Evolutionary conservation across 1,140 invertebrate species (phyloP), one percentile per base, ranked within the genome.

Genomic region (Limonius californicus): DNA sequence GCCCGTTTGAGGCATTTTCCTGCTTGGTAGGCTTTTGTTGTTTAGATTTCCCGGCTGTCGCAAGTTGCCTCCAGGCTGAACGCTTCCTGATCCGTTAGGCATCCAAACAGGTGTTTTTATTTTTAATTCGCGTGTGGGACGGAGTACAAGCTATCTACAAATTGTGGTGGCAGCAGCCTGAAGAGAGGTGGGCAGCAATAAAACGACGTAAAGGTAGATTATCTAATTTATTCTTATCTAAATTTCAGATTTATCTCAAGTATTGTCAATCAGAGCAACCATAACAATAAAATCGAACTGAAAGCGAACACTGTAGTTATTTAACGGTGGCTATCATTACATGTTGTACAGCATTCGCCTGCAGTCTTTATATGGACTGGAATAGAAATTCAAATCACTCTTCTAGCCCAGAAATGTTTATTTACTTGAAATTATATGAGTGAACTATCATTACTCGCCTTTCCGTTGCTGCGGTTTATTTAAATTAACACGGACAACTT

Each of bases 401-500:
- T 32, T 55, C 20, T 55, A 59, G 61, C 58, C 58, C 54, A 59
- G 61, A 68, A 50, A 50, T 50, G 64, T 68, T 63, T 68, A 68
- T 68, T 68, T 68, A 66, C 61, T 66, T 27, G 61, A 68, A 66
- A 66, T 66, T 66, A 66, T 68, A 66, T 61, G 61, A 68, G 65
- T 68, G 59, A 66, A 68, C 64, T 63, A 63, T 65, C 64, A 62
- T 65, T 65, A 65, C 50, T 65, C 61, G 64, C 64, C 64, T 63
- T 63, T 66, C 60, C 35, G 61, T 57, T 54, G 42, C 39, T 63
- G 54, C 57, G 45, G 60, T 66, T 66, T 59, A 61, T 53, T 66
- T 66, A 66, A 66, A 66, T 66, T 66, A 66, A 60, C 64, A 66
- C 62, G 14, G 45, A 66, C 60, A 63, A 66, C 60, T 65, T 58